These are phyloP conservation scores for Berghia stephanieae DNA, from an alignment of 1,140 invertebrate species.

Conservation along the genomic window DNA sequence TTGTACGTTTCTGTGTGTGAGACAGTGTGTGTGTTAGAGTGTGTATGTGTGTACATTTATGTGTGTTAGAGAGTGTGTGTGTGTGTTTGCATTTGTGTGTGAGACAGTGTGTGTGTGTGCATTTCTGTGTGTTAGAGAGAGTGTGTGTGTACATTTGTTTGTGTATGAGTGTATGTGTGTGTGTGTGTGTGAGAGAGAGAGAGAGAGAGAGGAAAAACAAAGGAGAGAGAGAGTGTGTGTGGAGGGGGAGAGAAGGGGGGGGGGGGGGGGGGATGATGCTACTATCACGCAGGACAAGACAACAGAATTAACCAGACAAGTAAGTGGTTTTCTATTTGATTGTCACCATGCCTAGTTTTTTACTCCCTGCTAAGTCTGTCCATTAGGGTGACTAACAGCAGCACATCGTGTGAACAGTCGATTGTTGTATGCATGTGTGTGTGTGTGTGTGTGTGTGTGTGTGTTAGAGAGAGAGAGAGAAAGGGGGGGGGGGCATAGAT, in stretches of 20 bases:
- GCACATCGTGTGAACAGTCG: too few relatives aligned
- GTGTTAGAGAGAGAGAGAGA: too few relatives aligned
- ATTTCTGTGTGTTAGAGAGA: neutral
- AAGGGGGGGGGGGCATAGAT: too few relatives aligned
- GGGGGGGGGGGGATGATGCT: too few relatives aligned
- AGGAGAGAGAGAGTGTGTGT: neutral
- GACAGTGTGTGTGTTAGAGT: neutral
- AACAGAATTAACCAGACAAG: too few relatives aligned
- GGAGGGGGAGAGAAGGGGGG: neutral
- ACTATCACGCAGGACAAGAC: too few relatives aligned
- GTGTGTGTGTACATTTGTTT: neutral
- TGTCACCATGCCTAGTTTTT: too few relatives aligned
- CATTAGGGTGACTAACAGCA: too few relatives aligned
- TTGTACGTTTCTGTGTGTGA: neutral
- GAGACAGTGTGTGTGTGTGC: neutral
- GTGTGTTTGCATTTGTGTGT: neutral
- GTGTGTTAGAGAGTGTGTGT: neutral
- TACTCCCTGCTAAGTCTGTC: too few relatives aligned
- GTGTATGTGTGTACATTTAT: neutral
- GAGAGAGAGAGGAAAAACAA: neutral
- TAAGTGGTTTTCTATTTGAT: too few relatives aligned
- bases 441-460: constrained; percentile 20
- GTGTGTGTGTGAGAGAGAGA: neutral
- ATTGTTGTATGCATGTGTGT: constrained; percentile 13
- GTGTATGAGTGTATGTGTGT: neutral